Conservation (phyloP, 2,797 vertebrate species). For the Ibycter americanus region DNA sequence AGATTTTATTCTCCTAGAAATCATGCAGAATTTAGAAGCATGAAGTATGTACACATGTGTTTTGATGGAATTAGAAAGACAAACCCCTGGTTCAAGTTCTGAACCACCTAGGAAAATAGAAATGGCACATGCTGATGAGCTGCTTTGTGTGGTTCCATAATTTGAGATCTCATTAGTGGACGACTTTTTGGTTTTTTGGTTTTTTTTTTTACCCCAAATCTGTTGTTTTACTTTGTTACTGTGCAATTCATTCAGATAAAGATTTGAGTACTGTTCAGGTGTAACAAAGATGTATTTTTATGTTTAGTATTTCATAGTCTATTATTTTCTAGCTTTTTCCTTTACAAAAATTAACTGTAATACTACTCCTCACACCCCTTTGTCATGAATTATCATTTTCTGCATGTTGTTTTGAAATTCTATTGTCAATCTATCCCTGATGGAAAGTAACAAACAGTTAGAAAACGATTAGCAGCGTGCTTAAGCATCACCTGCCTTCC, state of each 20-base stretch:
- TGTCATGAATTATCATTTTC: neutral
- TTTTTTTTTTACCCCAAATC: neutral
- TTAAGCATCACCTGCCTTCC: constrained; percentile 37
- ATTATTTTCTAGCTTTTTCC: neutral
- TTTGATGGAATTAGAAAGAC: neutral
- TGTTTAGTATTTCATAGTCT: neutral
- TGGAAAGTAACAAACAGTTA: neutral
- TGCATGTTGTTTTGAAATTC: neutral
- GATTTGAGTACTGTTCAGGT: neutral
- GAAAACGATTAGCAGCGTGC: neutral
- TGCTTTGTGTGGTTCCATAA: neutral
- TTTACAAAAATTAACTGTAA: neutral
- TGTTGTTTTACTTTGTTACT: neutral
- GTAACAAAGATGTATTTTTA: neutral
- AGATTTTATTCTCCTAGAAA: neutral
- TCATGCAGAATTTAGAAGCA: neutral
- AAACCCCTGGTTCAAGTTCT: neutral
- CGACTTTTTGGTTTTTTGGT: too few species aligned
- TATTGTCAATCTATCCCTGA: neutral
- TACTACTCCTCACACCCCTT: neutral
- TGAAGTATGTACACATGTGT: neutral
- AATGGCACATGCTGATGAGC: neutral
- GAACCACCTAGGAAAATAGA: neutral
- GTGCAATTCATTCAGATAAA: neutral
- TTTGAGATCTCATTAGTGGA: neutral